Base-by-base conservation (phyloP, 1,140 invertebrate genomes). In the Spodoptera litura region DNA sequence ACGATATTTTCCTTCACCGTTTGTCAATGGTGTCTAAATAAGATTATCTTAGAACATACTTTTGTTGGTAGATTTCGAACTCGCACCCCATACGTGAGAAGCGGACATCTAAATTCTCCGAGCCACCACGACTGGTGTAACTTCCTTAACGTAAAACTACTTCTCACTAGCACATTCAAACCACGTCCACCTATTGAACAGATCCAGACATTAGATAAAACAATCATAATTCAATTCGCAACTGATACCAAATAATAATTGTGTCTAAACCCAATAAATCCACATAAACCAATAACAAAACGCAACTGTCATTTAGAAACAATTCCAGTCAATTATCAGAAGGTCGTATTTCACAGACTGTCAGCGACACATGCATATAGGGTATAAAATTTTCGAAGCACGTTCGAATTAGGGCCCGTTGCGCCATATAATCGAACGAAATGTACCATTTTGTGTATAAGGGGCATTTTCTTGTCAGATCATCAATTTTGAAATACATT, bases 311-410 rank as follows among this genome's bases (percentile, higher is more conserved):
- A 66, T 31, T 61, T 61, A 73, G 25, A 15, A 44, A 58, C n/a
- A 59, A 49, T 27, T 15, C 35, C 59, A 73, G 55, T 51, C 55
- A 73, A 49, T 73, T 73, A 56, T 51, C 56, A 4, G 31, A 38
- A 35, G 8, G 52, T 11, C 35, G 12, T 58, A 73, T 12, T 13
- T 73, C 56, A 58, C 6, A 4, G 0, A 11, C 38, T 51, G 38
- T 35, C 59, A 35, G 44, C 51, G 35, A 64, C 73, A 52, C 51
- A 53, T 62, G 73, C 58, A 75, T 62, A 25, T 62, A 25, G 58
- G 13, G 27, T 51, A 75, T 75, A 75, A 62, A 64, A 75, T 62
- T 75, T 44, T 61, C 71, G 3, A 25, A 61, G 38, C 73, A 75
- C 73, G 73, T 62, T 27, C 59, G 49, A 13, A 62, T 62, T 15